Evolutionary conservation across 1,140 invertebrate species (phyloP).

Genomic region (Physella acuta): DNA sequence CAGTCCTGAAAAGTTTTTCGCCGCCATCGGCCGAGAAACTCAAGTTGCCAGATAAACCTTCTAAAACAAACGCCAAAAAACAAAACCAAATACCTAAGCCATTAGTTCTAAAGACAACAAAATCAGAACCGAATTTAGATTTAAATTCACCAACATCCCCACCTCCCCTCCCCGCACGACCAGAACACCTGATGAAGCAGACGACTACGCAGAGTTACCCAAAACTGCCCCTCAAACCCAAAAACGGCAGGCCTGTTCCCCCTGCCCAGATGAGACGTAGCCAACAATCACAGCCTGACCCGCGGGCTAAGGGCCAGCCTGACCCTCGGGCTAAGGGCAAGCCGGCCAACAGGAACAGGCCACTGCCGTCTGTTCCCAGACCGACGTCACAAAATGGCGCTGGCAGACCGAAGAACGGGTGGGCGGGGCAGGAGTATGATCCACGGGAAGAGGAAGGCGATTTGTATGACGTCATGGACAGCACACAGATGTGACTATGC

Average conservation of each 20-base stretch:
- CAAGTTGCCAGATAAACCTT: too few species aligned
- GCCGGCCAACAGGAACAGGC: constrained; percentile 2
- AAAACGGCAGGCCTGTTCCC: too few species aligned
- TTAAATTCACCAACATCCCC: background rate
- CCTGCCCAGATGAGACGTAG: too few species aligned
- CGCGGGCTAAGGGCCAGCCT: too few species aligned
- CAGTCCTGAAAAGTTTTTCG: too few species aligned
- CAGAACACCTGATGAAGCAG: background rate
- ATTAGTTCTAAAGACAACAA: background rate
- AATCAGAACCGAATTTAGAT: background rate
- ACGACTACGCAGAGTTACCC: too few species aligned
- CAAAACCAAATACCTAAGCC: too few species aligned
- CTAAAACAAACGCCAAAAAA: too few species aligned
- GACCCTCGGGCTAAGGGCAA: too few species aligned
- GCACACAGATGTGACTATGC: constrained; percentile 18
- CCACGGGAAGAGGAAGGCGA: constrained; percentile 17
- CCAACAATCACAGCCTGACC: too few species aligned
- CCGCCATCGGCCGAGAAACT: background rate
- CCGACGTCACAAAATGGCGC: background rate
- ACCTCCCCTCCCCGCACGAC: background rate
- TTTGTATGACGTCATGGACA: constrained; percentile 18
- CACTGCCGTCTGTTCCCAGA: background rate
- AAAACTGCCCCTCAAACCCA: too few species aligned
- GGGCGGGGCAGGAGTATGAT: constrained; percentile 8
- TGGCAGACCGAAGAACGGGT: background rate